Evolutionary conservation across 1,140 invertebrate species (phyloP).

Genomic region (Tetragonula clypearis): DNA sequence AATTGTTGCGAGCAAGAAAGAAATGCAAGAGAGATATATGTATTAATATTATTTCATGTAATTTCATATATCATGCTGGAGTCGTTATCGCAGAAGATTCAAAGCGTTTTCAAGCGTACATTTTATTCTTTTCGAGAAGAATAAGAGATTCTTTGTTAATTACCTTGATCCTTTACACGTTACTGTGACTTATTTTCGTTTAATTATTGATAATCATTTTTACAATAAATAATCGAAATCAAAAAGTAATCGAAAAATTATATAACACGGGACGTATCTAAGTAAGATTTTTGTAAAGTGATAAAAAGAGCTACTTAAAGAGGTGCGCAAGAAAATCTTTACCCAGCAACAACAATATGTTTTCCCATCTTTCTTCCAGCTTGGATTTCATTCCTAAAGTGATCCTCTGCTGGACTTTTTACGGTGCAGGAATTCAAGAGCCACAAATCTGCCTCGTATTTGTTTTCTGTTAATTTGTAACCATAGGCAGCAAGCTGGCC

Average conservation of each 20-base stretch:
- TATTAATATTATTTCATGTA: no score
- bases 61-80: no score
- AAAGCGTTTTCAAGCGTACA: background rate
- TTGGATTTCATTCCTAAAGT: constrained; percentile 97
- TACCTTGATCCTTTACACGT: background rate
- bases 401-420: constrained; percentile 98
- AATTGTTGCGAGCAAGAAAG: no score
- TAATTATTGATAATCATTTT: background rate
- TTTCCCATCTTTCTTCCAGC: constrained; percentile 89
- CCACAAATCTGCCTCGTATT: constrained; percentile 94
- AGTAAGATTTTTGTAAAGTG: background rate
- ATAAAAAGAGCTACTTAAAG: background rate
- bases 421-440: constrained; percentile 98
- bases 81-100: background rate
- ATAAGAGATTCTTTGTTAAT: no score
- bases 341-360: constrained; percentile 96
- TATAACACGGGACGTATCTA: no score
- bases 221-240: background rate
- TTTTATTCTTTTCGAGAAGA: background rate
- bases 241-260: no score
- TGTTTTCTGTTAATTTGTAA: constrained; percentile 92
- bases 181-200: background rate
- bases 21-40: no score
- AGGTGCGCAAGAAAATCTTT: constrained; percentile 16
- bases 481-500: constrained; percentile 94